Evolutionary conservation across 2,797 vertebrate species (phyloP).

Genomic region (Xiphorhynchus erythropygius): DNA sequence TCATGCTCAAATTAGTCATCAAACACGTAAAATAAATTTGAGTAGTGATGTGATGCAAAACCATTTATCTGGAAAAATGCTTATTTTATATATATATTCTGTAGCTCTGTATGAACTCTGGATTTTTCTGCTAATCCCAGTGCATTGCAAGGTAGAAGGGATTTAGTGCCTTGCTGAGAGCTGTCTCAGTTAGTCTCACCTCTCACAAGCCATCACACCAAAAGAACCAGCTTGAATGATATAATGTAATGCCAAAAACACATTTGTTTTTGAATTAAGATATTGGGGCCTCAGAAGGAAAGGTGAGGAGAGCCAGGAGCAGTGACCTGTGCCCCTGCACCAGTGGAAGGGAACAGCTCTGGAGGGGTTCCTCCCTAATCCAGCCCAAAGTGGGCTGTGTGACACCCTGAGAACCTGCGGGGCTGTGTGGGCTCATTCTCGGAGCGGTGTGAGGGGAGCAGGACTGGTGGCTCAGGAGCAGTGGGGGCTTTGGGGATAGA

Average conservation of each 20-base stretch:
- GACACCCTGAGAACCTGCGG: accelerated
- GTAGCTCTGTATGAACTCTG: not conserved
- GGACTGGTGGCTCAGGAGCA: not conserved
- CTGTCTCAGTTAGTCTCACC: not conserved
- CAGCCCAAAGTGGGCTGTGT: accelerated
- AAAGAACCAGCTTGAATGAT: not conserved
- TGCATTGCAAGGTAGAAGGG: not conserved
- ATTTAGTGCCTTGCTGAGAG: not conserved
- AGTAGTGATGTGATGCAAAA: not conserved
- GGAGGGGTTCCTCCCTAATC: accelerated
- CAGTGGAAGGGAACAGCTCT: not conserved
- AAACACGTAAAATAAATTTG: not conserved
- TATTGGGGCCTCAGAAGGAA: not conserved
- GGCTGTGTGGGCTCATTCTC: accelerated
- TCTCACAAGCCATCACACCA: not conserved
- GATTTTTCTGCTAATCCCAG: not conserved
- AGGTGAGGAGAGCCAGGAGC: not conserved
- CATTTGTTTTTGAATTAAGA: not conserved
- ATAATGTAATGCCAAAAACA: not conserved
- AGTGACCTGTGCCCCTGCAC: accelerated
- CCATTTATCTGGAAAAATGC: not conserved
- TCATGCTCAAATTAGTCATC: not conserved
- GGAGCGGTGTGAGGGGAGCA: not conserved
- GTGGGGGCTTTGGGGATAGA: not conserved
- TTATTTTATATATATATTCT: not conserved